Conservation (phyloP, 2,888 invertebrate genomes). For the Lasioglossum malachurum region DNA sequence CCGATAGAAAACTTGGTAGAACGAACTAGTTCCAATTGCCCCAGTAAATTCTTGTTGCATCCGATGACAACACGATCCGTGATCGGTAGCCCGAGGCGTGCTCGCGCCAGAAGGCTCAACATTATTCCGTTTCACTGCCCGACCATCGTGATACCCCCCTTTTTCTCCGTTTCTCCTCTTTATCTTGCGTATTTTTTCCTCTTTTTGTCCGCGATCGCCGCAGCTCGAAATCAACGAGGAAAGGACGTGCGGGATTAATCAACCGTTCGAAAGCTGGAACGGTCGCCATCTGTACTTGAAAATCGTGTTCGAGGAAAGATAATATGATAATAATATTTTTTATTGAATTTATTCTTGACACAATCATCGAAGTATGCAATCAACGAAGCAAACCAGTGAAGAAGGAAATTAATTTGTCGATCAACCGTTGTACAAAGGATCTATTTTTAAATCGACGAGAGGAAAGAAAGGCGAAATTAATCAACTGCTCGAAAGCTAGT, state of each 20-base stretch:
- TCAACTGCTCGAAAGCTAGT: background rate
- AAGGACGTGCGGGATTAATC: constrained; percentile 54
- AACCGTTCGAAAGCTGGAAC: constrained; percentile 27
- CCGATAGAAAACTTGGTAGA: constrained; percentile 47
- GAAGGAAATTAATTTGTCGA: too few relatives aligned
- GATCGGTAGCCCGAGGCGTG: constrained; percentile 54
- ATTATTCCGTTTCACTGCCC: constrained; percentile 49
- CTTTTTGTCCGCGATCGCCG: background rate
- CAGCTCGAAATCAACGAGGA: background rate
- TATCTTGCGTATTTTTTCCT: background rate
- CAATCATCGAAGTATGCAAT: too few relatives aligned
- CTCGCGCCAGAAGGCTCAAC: constrained; percentile 22
- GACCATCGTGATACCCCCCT: background rate
- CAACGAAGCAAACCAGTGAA: too few relatives aligned
- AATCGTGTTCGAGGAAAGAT: background rate
- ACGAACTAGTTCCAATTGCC: constrained; percentile 68
- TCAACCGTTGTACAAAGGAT: too few relatives aligned
- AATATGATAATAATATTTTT: background rate
- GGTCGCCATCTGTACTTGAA: constrained; percentile 13
- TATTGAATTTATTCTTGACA: too few relatives aligned
- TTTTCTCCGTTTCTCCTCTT: constrained; percentile 36
- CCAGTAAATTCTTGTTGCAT: constrained; percentile 70
- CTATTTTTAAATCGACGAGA: background rate
- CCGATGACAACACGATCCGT: constrained; percentile 48
- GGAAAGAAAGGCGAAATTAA: background rate